Percentiles rank a stretch among this genome's conserved stretches.
Evolutionary conservation across 2,797 vertebrate genomes (phyloP).

Genomic region (Ctenochaetus hawaiiensis): DNA sequence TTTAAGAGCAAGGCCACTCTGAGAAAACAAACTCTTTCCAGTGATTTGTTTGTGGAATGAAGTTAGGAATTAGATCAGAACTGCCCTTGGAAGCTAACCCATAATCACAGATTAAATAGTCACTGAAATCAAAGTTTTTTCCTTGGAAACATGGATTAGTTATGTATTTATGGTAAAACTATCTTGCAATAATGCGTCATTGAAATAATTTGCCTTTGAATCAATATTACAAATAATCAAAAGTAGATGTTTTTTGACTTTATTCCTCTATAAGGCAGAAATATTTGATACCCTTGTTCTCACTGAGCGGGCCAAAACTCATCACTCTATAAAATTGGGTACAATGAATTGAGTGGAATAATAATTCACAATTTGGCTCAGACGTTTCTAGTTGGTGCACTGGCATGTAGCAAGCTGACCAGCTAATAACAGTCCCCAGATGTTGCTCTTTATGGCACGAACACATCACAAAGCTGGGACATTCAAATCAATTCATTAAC

Average conservation of each 20-base stretch:
- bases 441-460: background rate
- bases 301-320: background rate
- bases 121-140: conserved; percentile 50
- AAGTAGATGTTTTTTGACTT: background rate
- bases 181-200: background rate
- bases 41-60: conserved; percentile 74
- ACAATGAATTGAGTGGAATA: background rate
- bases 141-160: conserved; percentile 49
- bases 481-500: background rate
- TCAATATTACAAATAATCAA: conserved; percentile 5
- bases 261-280: background rate
- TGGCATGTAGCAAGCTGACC: conserved; percentile 66
- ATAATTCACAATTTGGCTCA: conserved; percentile 28
- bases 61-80: conserved; percentile 68
- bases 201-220: conserved; percentile 19
- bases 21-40: conserved; percentile 68
- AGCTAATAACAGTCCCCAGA: conserved; percentile 46
- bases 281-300: background rate
- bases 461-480: background rate
- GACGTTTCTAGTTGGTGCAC: conserved; percentile 71
- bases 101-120: conserved; percentile 66
- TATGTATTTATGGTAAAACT: conserved; percentile 13
- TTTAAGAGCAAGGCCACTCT: conserved; percentile 62
- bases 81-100: conserved; percentile 57
- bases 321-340: background rate